phyloP scores from a whole-genome alignment of 1,140 invertebrate species.

The Solenopsis invicta region DNA sequence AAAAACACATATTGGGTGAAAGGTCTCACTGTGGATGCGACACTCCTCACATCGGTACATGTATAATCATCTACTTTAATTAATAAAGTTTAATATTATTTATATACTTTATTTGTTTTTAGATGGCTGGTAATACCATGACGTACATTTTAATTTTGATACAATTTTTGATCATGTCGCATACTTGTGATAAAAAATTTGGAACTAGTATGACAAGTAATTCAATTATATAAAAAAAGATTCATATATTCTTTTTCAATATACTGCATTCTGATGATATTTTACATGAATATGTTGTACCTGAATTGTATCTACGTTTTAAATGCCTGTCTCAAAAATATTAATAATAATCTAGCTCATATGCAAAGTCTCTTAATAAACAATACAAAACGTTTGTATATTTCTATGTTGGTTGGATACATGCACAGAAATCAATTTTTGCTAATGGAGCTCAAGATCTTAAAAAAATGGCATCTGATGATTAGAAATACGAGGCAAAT shows the following conservation, averaged over 20 bases:
- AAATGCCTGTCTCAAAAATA: background rate
- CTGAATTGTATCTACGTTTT: too few species aligned
- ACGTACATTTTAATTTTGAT: background rate
- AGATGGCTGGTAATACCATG: background rate
- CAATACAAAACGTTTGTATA: slow-evolving; percentile 56
- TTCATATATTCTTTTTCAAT: background rate
- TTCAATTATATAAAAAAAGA: background rate
- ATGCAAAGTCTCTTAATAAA: background rate
- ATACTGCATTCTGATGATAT: too few species aligned
- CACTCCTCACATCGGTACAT: too few species aligned
- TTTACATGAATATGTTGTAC: too few species aligned
- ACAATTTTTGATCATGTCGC: background rate
- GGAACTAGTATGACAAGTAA: background rate
- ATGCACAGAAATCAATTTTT: slow-evolving; percentile 76
- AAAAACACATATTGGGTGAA: background rate
- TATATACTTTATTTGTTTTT: background rate
- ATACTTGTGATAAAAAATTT: background rate
- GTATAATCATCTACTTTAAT: background rate
- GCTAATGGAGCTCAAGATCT: slow-evolving; percentile 69
- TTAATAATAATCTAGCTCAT: background rate
- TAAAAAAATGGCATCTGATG: slow-evolving; percentile 78
- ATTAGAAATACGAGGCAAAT: slow-evolving; percentile 76
- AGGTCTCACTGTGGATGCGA: too few species aligned
- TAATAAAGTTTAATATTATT: background rate
- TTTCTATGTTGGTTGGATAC: slow-evolving; percentile 70